Evolutionary conservation across 2,888 invertebrate species (phyloP), one percentile per base, ranked within the genome.

Genomic region (Carterocephalus palaemon): DNA sequence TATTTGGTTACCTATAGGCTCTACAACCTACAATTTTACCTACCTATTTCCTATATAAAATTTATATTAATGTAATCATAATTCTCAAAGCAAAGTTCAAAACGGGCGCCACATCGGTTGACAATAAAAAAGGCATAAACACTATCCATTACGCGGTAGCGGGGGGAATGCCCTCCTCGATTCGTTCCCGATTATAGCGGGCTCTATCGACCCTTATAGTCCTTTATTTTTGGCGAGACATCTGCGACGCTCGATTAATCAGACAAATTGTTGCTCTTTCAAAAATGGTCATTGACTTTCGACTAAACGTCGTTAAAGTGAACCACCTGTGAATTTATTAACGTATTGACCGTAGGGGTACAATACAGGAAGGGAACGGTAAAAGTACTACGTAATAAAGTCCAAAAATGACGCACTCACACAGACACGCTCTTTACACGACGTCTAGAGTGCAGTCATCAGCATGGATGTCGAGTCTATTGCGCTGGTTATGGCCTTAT

Each of bases 241-340:
- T 71, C 66, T 72, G 71, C 54, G 64, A 54, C 59, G 59, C 52
- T 57, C 64, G 52, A 67, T 65, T 64, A 68, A 59, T 63, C 55
- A 58, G 62, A 59, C 56, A 59, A 55, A 60, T 57, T 55, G 58
- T 57, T 56, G 54, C 46, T 37, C 41, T 46, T 53, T 52, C 42
- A 53, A 39, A 41, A 46, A 50, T 50, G 40, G 43, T 47, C 45
- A 34, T 45, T 45, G 37, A 45, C 37, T 45, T 45, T 45, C 36
- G 23, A 4, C 20, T 4, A 9, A 10, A 29, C 42, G 10, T 12
- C 28, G 19, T 26, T 33, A 8, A 22, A 31, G 16, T 29, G 15
- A 34, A 9, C 29, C 42, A 34, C 31, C 34, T 34, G 34, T 16
- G 17, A 36, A 26, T 29, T 31, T 43, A 34, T 40, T 40, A 23